A percentile compares a stretch with the other conserved stretches of the same genome.
These are phyloP conservation scores for Cinclus cinclus DNA, from an alignment of 2,113 vertebrate genomes.

Conservation along the genomic window DNA sequence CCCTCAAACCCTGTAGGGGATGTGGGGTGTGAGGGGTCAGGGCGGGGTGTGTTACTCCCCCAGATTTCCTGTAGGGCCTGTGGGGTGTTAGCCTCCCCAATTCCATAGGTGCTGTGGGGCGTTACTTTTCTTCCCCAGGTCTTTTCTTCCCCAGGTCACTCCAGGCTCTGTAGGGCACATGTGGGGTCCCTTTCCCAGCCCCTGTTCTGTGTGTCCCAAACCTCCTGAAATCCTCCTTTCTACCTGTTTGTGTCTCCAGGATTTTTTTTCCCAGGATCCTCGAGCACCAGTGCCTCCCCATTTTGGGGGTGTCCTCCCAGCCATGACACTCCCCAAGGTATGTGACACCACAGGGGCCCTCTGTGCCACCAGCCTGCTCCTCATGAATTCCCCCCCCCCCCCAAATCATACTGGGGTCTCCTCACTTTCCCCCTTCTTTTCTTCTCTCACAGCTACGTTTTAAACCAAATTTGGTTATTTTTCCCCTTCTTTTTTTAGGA, in stretches of 20 bases:
- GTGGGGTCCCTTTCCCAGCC: neutral
- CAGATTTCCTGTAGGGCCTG: neutral
- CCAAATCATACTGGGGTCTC: neutral
- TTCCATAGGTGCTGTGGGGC: too few species aligned
- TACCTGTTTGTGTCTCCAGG: neutral
- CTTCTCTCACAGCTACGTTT: neutral
- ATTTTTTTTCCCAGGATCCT: neutral
- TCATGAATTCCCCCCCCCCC: fast-evolving
- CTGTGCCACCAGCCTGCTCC: neutral
- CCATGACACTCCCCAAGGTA: neutral
- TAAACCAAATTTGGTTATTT: neutral
- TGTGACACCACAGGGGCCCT: neutral
- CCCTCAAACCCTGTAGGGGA: neutral
- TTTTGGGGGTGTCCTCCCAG: neutral
- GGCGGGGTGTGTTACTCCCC: too few species aligned
- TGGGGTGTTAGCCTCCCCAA: too few species aligned
- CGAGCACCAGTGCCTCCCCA: neutral
- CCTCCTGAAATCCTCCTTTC: fast-evolving
- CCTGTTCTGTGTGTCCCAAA: neutral
- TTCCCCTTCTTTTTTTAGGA: fast-evolving
- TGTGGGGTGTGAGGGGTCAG: neutral
- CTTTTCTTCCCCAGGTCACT: neutral
- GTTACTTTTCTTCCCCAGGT: neutral
- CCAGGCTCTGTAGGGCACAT: neutral
- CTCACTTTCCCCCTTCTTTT: neutral